These are phyloP conservation scores for Apantesis nais DNA, from an alignment of 2,888 invertebrate genomes.

Conservation along the genomic window DNA sequence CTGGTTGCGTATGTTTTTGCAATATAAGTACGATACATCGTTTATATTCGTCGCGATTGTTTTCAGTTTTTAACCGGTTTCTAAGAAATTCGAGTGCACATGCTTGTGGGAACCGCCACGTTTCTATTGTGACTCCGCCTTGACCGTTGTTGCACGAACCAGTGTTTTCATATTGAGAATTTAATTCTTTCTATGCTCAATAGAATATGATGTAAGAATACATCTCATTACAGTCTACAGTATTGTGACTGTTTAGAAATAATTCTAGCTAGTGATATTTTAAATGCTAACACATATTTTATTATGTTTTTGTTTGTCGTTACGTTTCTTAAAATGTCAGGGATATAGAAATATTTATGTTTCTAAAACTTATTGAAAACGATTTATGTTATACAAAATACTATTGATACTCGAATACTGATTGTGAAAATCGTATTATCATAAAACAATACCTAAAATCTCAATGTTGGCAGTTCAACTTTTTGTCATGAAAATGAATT, in stretches of 20 bases:
- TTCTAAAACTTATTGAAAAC: background rate
- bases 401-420: background rate
- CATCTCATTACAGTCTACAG: background rate
- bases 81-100: slow-evolving; percentile 5
- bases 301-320: too few species aligned
- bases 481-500: background rate
- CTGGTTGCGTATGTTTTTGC: slow-evolving; percentile 2
- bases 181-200: background rate
- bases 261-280: background rate
- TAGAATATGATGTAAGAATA: background rate
- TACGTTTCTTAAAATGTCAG: too few species aligned
- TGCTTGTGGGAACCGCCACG: background rate
- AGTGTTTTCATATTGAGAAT: background rate
- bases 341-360: too few species aligned
- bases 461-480: background rate
- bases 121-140: background rate
- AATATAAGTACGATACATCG: slow-evolving; percentile 10
- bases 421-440: background rate
- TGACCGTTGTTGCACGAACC: background rate
- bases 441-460: background rate
- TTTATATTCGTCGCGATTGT: slow-evolving; percentile 7
- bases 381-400: background rate
- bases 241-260: background rate
- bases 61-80: slow-evolving; percentile 6
- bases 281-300: background rate